Evolutionary conservation across 2,113 vertebrate species (phyloP).

Genomic region (Nycticebus coucang): DNA sequence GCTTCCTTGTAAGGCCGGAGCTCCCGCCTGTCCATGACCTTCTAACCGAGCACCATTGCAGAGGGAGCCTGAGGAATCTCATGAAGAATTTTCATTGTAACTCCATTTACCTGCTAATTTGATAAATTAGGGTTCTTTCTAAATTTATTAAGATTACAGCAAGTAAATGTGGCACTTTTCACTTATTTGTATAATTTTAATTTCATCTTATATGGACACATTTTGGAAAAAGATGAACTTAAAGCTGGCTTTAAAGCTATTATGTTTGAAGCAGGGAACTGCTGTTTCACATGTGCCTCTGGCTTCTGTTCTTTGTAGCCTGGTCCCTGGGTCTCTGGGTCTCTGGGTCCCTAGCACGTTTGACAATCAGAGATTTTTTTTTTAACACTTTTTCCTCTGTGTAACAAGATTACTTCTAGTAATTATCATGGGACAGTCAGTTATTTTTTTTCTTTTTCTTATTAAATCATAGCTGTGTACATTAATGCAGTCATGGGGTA

Average conservation of each 20-base stretch:
- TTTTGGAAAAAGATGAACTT: neutral
- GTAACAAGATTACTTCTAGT: constrained; percentile 10
- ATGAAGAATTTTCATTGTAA: neutral
- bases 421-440: neutral
- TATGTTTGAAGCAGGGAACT: neutral
- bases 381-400: neutral
- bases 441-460: neutral
- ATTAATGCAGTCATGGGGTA: no score
- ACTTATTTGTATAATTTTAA: constrained; percentile 11
- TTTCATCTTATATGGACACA: neutral
- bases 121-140: neutral
- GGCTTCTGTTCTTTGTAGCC: neutral
- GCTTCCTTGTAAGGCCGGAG: neutral
- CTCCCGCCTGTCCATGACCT: neutral
- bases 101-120: neutral
- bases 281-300: neutral
- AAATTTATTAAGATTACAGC: neutral
- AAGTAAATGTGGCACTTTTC: neutral
- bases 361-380: neutral
- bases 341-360: neutral
- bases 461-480: neutral
- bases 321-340: no score
- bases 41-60: neutral
- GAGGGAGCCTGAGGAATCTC: neutral
- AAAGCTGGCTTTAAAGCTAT: neutral